A percentile compares a stretch with the other conserved stretches of the same genome.
These are phyloP conservation scores for Caenorhabditis tropicalis DNA, from an alignment of 1,140 invertebrate species.

Conservation along the genomic window DNA sequence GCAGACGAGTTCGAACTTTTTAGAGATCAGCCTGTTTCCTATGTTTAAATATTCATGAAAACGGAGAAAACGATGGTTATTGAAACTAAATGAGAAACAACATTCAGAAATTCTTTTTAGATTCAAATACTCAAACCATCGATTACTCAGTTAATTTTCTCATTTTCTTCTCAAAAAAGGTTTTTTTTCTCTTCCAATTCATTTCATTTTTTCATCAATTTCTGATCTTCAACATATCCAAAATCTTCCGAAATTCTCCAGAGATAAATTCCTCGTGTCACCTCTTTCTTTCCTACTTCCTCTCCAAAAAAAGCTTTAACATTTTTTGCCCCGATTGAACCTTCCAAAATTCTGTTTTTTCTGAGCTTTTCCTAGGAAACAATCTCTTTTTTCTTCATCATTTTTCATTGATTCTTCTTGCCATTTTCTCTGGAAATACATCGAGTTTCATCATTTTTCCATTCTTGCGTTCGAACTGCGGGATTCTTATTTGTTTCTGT, in stretches of 20 bases:
- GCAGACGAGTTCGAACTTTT: constrained; percentile 30
- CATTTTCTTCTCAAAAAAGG: too few species aligned
- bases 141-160: too few species aligned
- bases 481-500: background rate
- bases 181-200: background rate
- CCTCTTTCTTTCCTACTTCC: too few species aligned
- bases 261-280: background rate
- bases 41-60: background rate
- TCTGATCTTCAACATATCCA: constrained; percentile 11
- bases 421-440: constrained; percentile 34
- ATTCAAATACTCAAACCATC: too few species aligned
- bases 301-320: constrained; percentile 7
- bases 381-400: background rate
- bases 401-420: background rate
- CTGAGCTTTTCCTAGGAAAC: constrained; percentile 25
- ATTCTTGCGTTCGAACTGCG: constrained; percentile 22
- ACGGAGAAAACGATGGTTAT: background rate
- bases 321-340: constrained; percentile 1
- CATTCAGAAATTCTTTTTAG: too few species aligned
- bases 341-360: background rate
- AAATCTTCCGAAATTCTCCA: background rate
- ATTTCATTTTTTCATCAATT: background rate
- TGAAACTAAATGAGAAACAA: background rate
- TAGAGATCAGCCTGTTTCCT: constrained; percentile 37
- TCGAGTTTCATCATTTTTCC: background rate